These are phyloP conservation scores for Dendrolimus houi DNA, from an alignment of 2,888 invertebrate species.

Conservation along the genomic window DNA sequence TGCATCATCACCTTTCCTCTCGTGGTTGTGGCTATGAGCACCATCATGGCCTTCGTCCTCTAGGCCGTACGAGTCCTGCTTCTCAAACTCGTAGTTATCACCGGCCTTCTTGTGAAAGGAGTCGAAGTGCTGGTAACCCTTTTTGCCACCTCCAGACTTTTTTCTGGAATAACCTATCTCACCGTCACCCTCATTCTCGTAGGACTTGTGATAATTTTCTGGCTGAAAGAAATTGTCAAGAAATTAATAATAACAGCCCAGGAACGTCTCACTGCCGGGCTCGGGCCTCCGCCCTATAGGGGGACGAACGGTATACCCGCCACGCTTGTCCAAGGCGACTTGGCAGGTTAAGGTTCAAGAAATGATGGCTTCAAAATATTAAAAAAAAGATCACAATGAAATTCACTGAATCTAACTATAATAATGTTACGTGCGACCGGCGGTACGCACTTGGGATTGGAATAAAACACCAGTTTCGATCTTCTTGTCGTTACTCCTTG, in stretches of 20 bases:
- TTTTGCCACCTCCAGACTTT: conserved; percentile 79
- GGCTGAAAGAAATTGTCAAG: conserved; percentile 27
- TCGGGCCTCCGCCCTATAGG: too few relatives aligned
- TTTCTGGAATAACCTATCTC: conserved; percentile 81
- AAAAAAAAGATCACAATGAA: too few relatives aligned
- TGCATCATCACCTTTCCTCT: conserved; percentile 47
- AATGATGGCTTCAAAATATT: too few relatives aligned
- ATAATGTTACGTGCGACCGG: too few relatives aligned
- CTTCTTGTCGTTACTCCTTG: too few relatives aligned
- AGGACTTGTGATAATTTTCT: conserved; percentile 73
- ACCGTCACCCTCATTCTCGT: conserved; percentile 78
- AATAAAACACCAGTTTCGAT: too few relatives aligned
- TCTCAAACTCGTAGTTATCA: conserved; percentile 83
- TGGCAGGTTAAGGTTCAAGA: background rate
- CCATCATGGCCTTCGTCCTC: conserved; percentile 67
- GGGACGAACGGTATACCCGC: too few relatives aligned
- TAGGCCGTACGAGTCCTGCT: conserved; percentile 79
- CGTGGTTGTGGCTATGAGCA: conserved; percentile 53
- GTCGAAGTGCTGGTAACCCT: conserved; percentile 84
- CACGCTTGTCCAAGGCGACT: background rate
- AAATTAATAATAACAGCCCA: background rate
- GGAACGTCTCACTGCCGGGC: too few relatives aligned
- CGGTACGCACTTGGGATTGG: too few relatives aligned
- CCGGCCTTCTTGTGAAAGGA: conserved; percentile 84
- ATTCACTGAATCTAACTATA: too few relatives aligned